A percentile compares a stretch with the other conserved stretches of the same genome.
Conservation (phyloP, 2,888 invertebrate species). For the Iphiclides podalirius region DNA sequence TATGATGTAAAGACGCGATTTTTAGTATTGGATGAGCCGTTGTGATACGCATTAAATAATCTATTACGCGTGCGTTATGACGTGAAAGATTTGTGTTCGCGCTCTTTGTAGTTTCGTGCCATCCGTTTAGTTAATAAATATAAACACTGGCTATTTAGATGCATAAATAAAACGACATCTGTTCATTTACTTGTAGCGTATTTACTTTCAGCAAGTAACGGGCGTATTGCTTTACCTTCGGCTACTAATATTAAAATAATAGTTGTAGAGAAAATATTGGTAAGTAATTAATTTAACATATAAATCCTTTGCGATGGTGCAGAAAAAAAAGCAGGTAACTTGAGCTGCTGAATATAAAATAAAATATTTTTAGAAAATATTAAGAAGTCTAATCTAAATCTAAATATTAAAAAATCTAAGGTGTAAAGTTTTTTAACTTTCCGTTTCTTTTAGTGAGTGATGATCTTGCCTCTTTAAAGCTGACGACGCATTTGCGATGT, state of each 20-base stretch:
- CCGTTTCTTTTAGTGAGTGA: too few species aligned
- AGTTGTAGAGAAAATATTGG: too few species aligned
- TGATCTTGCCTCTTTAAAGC: too few species aligned
- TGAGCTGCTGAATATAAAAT: too few species aligned
- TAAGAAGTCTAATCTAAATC: too few species aligned
- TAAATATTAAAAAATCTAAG: too few species aligned
- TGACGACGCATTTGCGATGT: too few species aligned
- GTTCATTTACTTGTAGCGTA: neutral
- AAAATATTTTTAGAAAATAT: too few species aligned
- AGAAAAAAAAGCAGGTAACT: too few species aligned
- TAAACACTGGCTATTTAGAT: neutral
- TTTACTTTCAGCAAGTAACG: neutral
- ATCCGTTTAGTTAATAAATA: neutral
- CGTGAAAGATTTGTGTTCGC: neutral
- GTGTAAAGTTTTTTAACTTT: too few species aligned
- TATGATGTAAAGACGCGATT: conserved; percentile 27
- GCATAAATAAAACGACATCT: neutral
- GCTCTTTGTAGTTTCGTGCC: neutral
- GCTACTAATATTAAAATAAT: neutral
- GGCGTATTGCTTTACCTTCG: neutral
- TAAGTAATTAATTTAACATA: too few species aligned
- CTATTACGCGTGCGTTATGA: neutral
- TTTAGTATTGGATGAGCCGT: conserved; percentile 9
- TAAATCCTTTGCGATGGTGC: too few species aligned
- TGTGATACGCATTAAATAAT: neutral